A percentile compares a stretch with the other conserved stretches of the same genome.
These are phyloP conservation scores for Bombus vancouverensis DNA, from an alignment of 1,140 invertebrate genomes.

Conservation along the genomic window DNA sequence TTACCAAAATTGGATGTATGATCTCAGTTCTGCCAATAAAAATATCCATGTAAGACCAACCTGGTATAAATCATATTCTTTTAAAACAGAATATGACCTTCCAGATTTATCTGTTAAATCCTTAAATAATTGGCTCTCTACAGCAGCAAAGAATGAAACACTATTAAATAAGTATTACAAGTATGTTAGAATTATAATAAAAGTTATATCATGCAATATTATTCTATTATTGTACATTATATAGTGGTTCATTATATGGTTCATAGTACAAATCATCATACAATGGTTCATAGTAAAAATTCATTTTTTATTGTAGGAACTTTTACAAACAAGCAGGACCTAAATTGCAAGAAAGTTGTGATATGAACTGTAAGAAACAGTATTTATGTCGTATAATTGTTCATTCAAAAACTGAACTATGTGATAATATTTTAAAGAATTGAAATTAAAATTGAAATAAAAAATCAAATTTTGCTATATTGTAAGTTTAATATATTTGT, in stretches of 20 bases:
- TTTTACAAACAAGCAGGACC: slow-evolving; percentile 84
- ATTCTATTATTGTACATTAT: too few relatives aligned
- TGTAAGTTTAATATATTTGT: slow-evolving; percentile 17
- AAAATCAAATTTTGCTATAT: background rate
- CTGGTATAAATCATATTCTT: slow-evolving; percentile 88
- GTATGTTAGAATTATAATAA: slow-evolving; percentile 34
- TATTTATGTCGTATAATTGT: slow-evolving; percentile 33
- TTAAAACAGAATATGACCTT: slow-evolving; percentile 85
- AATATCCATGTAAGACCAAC: slow-evolving; percentile 81
- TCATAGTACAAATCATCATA: too few relatives aligned
- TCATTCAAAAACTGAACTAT: background rate
- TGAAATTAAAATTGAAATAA: slow-evolving; percentile 1
- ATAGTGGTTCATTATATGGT: too few relatives aligned
- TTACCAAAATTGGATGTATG: slow-evolving; percentile 89
- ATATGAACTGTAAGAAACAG: slow-evolving; percentile 82
- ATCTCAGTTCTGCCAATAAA: slow-evolving; percentile 90
- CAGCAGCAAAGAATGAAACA: slow-evolving; percentile 72
- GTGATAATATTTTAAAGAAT: background rate
- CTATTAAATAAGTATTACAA: slow-evolving; percentile 67
- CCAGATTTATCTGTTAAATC: slow-evolving; percentile 74
- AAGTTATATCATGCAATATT: too few relatives aligned
- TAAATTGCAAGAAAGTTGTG: slow-evolving; percentile 82
- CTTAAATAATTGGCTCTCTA: slow-evolving; percentile 73
- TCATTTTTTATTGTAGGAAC: slow-evolving; percentile 68
- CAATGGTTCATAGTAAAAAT: background rate